These are phyloP conservation scores for Leucophenga maculata DNA, from an alignment of 2,888 invertebrate species.

Conservation along the genomic window DNA sequence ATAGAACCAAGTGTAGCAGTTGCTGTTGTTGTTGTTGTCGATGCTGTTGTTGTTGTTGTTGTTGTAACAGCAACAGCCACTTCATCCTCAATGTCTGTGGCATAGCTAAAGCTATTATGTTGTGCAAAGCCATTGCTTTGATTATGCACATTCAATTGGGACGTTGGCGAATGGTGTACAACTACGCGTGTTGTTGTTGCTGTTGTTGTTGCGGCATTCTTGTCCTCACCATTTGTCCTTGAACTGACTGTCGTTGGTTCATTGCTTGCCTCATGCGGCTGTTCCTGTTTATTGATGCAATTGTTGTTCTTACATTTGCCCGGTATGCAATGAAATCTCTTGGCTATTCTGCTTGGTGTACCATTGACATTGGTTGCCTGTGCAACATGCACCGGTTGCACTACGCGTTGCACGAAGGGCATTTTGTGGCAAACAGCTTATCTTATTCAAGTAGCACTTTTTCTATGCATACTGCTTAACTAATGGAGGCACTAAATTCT, in stretches of 20 bases:
- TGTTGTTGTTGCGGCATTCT: conserved; percentile 49
- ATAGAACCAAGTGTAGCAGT: conserved; percentile 46
- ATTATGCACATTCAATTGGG: conserved; percentile 15
- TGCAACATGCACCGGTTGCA: conserved; percentile 87
- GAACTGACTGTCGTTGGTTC: conserved; percentile 30
- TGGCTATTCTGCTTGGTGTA: conserved; percentile 47
- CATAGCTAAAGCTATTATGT: conserved; percentile 52
- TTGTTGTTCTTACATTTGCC: conserved; percentile 68
- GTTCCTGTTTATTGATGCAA: conserved; percentile 61
- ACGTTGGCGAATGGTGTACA: conserved; percentile 11
- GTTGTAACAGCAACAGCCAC: conserved; percentile 38
- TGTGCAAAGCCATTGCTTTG: conserved; percentile 46
- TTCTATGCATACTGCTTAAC: conserved; percentile 29
- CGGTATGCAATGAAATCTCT: conserved; percentile 60
- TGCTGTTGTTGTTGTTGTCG: conserved; percentile 16
- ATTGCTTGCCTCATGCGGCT: conserved; percentile 43
- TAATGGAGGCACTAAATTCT: conserved; percentile 27
- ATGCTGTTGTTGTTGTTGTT: conserved; percentile 13
- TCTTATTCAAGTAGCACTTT: conserved; percentile 33
- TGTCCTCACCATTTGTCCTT: conserved; percentile 43
- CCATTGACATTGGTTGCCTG: conserved; percentile 69
- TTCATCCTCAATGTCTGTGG: conserved; percentile 53
- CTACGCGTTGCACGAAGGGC: conserved; percentile 90
- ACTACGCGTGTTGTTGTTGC: conserved; percentile 6
- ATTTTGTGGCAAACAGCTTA: conserved; percentile 78